Evolutionary conservation across 2,888 invertebrate species (phyloP), one percentile per base, ranked within the genome.

Genomic region (Apotomis turbidana): DNA sequence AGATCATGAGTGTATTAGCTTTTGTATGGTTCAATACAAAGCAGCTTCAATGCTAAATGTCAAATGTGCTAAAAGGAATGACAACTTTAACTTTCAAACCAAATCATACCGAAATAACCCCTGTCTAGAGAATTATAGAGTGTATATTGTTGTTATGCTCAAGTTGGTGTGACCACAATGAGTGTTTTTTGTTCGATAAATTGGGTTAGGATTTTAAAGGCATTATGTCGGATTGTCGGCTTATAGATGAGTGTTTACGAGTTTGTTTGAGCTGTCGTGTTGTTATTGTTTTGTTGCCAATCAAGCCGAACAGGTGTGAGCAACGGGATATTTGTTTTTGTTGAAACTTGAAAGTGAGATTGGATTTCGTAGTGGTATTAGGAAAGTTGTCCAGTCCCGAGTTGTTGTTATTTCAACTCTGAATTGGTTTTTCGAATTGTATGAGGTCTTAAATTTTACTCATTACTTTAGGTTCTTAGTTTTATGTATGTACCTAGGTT

Each of bases 1-100:
- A 86, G 89, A 89, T 89, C 90, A 90, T 89, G 91, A 92, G 90
- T 90, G 80, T 87, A 92, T 92, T 92, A 92, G 90, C 87, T 81
- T 83, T 92, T 92, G 91, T 92, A 81, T 75, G 69, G 68, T 70
- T 15, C 63, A 62, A 75, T 76, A 91, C 90, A 91, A 91, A 85
- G 78, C 78, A 85, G 78, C 78, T 84, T 82, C 87, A 84, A 85
- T 85, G 84, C 83, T 83, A 85, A 78, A 85, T 87, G 89, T 91
- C 90, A 90, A 86, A 87, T 86, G 80, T 81, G 83, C 78, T 81
- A 74, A 82, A 84, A 82, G 80, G 78, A 70, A 27, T 27, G 27
- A 73, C 73, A 51, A 75, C 51, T 12, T 75, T 77, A 74, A 10
- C 2, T 4, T 13, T 1, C 1, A 8, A 9, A 0, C 9, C 13